These are phyloP conservation scores for Anolis sagrei DNA, from an alignment of 2,113 vertebrate species.

Conservation along the genomic window DNA sequence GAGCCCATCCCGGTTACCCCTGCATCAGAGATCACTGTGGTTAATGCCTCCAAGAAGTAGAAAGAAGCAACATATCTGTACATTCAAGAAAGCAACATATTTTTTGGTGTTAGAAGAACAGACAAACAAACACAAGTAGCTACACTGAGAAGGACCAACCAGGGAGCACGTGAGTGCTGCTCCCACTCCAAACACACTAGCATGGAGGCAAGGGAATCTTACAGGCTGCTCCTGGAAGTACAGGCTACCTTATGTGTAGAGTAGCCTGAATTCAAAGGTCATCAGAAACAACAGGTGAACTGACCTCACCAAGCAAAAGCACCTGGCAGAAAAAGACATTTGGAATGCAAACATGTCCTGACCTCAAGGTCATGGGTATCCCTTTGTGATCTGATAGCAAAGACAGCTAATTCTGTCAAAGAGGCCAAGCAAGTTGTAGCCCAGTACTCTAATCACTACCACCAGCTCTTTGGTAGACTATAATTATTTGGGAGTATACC, in stretches of 20 bases:
- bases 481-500: background rate
- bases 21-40: slow-evolving; percentile 69
- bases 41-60: slow-evolving; percentile 36
- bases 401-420: background rate
- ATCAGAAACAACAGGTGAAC: background rate
- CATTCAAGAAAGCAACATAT: background rate
- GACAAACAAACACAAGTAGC: slow-evolving; percentile 21
- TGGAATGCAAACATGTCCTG: background rate
- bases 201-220: background rate
- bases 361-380: no score
- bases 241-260: background rate
- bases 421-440: background rate
- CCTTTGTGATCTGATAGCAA: background rate
- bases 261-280: background rate
- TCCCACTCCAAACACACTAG: background rate
- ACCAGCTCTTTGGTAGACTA: background rate
- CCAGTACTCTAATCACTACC: background rate
- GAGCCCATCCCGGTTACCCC: slow-evolving; percentile 90
- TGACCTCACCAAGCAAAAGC: background rate
- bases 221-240: background rate
- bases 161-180: background rate
- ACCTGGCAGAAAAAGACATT: background rate
- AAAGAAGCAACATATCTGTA: background rate
- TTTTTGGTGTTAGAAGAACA: slow-evolving; percentile 4
- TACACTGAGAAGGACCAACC: slow-evolving; percentile 1